Conservation (phyloP, 2,113 vertebrate species). For the Castor canadensis region DNA sequence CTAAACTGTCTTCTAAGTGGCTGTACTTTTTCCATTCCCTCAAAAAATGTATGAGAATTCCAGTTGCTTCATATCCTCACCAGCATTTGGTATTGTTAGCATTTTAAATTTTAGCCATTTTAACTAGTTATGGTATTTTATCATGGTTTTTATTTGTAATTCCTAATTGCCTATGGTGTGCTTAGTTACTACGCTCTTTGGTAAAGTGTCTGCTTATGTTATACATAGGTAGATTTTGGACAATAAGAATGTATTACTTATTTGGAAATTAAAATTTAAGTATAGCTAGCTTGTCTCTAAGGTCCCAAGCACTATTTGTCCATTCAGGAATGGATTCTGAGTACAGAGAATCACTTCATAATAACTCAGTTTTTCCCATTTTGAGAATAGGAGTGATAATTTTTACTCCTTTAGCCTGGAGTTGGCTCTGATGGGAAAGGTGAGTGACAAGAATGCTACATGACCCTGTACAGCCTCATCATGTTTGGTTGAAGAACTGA, state of each 20-base stretch:
- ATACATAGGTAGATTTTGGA: background rate
- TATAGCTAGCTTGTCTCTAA: background rate
- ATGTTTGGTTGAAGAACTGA: background rate
- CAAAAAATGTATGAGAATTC: fast-evolving
- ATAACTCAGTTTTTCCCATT: background rate
- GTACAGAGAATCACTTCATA: background rate
- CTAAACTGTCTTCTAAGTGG: background rate
- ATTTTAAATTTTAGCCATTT: background rate
- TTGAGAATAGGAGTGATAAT: background rate
- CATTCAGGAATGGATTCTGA: background rate
- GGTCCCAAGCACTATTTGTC: background rate
- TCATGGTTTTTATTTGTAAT: background rate
- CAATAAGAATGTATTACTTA: background rate
- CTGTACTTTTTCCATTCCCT: background rate
- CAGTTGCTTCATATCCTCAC: background rate
- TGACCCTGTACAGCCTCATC: background rate
- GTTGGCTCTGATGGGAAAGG: background rate
- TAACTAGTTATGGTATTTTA: background rate
- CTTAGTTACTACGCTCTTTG: background rate
- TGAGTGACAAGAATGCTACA: background rate
- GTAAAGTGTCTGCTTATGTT: background rate
- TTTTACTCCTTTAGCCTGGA: background rate
- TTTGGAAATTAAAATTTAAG: conserved; percentile 1
- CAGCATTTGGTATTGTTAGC: background rate
- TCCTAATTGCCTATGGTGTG: too few species aligned